Evolutionary conservation across 2,113 vertebrate species (phyloP), one percentile per base, ranked within the genome.

Genomic region (Xyrauchen texanus): DNA sequence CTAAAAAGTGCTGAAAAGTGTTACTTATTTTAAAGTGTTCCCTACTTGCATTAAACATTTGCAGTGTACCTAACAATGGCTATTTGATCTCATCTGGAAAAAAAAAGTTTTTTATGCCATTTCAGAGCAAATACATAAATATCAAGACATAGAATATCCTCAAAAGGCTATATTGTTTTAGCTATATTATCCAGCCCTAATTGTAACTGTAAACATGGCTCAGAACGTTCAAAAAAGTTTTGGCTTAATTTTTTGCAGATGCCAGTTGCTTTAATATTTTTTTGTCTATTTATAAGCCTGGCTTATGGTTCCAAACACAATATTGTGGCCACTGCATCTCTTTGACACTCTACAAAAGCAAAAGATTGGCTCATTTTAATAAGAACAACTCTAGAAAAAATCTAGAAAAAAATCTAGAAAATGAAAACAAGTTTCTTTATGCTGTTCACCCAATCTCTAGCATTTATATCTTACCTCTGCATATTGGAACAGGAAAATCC

Each of bases 401-500:
- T n/a, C n/a, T n/a, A n/a, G n/a, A n/a, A n/a, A 10, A 21, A 13
- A 51, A 57, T 62, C 44, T 7, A 63, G 34, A 70, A 16, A 64
- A 53, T 12, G 42, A 71, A 55, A 16, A 55, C 13, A 4, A 55
- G 47, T 12, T 34, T 55, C 68, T 45, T 6, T 53, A 49, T 4
- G 0, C 11, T 6, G 8, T 52, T 55, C 12, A 34, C 12, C 13
- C 45, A 34, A 42, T 10, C 11, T 1, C 0, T 21, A 13, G 47
- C 8, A 4, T 46, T 8, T 68, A 70, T 13, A 60, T 71, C 90
- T 85, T 90, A 98, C 98, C 97, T 98, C 96, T 92, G 89, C 98
- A 99, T 85, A 98, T 95, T 21, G 97, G 98, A 79, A 96, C 94
- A 0, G 98, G 98, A 79, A 98, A 99, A 91, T 99, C 98, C 98